phyloP scores from a whole-genome alignment of 2,888 invertebrate species.

The Lottia gigantea region DNA sequence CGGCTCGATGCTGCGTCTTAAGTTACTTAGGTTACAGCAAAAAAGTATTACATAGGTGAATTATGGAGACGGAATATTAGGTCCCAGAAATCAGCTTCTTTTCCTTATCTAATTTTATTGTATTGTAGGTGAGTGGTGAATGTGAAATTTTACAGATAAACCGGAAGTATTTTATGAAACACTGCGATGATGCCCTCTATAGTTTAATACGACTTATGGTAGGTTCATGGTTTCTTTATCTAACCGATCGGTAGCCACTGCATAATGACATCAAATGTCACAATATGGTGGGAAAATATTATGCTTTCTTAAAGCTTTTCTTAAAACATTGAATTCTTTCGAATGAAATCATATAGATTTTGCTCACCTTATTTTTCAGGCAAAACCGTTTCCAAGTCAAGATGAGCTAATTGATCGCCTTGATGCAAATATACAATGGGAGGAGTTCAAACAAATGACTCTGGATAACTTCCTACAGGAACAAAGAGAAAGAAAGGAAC shows the following conservation, averaged over 20 bases:
- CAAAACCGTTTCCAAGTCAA: slow-evolving; percentile 60
- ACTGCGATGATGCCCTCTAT: slow-evolving; percentile 59
- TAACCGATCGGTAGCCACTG: no score
- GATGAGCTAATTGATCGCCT: slow-evolving; percentile 61
- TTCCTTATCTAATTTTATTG: no score
- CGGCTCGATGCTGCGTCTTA: no score
- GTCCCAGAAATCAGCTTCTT: no score
- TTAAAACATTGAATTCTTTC: no score
- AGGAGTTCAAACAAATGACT: slow-evolving; percentile 59
- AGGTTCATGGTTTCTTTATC: neutral
- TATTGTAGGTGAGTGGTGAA: slow-evolving; percentile 57
- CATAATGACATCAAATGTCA: no score
- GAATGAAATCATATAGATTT: no score
- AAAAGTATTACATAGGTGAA: no score
- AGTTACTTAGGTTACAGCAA: no score
- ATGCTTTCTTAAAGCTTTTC: no score
- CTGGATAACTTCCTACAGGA: slow-evolving; percentile 46
- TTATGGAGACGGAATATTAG: no score
- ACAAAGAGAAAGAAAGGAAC: slow-evolving; percentile 8
- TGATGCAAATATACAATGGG: slow-evolving; percentile 63
- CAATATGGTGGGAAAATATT: no score
- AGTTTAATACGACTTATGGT: slow-evolving; percentile 62
- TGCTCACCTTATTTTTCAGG: slow-evolving; percentile 40
- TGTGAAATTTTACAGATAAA: slow-evolving; percentile 63
- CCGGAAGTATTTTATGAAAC: slow-evolving; percentile 63